Evolutionary conservation across 2,113 vertebrate genomes (phyloP).

Genomic region (Megatriorchis doriae): DNA sequence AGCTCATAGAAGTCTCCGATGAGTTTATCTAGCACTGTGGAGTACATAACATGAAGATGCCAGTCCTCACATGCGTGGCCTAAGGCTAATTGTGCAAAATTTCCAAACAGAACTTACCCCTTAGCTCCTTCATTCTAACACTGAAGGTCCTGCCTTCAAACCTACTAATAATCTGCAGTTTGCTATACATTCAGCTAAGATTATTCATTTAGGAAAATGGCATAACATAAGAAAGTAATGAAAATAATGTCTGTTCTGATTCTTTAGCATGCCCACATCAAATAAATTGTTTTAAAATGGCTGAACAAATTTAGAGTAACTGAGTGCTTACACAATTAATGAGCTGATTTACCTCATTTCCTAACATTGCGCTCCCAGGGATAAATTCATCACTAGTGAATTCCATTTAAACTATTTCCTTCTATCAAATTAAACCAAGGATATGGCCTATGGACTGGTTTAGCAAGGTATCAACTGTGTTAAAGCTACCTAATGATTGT

Average conservation of each 20-base stretch:
- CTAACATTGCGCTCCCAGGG: background rate
- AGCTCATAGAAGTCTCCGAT: background rate
- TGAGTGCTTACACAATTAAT: background rate
- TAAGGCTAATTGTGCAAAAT: background rate
- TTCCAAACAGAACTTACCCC: background rate
- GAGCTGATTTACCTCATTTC: background rate
- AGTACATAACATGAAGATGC: background rate
- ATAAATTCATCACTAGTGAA: background rate
- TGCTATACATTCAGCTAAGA: background rate
- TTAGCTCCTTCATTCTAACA: background rate
- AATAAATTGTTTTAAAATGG: background rate
- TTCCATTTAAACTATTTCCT: background rate
- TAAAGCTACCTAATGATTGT: background rate
- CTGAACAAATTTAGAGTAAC: background rate
- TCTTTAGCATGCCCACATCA: background rate
- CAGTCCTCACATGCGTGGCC: background rate
- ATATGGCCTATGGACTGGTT: background rate
- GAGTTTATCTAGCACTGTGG: background rate
- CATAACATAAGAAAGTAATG: background rate
- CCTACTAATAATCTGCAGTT: background rate
- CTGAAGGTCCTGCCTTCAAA: background rate
- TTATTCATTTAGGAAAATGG: background rate
- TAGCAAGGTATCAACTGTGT: background rate
- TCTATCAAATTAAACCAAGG: background rate
- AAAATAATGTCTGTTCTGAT: background rate